Percentiles rank a stretch among this genome's conserved stretches.
These are phyloP conservation scores for Paramormyrops hopkinsi DNA, from an alignment of 2,797 vertebrate genomes.

Conservation along the genomic window DNA sequence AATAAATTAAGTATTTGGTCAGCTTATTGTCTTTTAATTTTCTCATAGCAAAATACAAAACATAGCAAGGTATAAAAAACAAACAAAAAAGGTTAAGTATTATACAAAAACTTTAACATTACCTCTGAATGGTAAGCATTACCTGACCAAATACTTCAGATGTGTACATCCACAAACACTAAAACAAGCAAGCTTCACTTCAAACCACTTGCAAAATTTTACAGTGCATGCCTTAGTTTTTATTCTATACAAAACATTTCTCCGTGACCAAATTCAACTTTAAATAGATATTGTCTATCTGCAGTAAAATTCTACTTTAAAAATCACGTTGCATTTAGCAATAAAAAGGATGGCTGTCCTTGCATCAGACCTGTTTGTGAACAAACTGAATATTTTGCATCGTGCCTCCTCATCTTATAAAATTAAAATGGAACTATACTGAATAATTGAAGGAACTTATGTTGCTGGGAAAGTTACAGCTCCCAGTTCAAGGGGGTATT, in stretches of 20 bases:
- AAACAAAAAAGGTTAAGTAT: slow-evolving; percentile 25
- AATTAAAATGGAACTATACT: neutral
- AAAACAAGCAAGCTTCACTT: slow-evolving; percentile 31
- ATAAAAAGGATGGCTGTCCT: slow-evolving; percentile 22
- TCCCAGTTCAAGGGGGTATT: neutral
- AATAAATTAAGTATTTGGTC: slow-evolving; percentile 33
- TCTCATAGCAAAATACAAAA: slow-evolving; percentile 39
- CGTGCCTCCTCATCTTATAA: neutral
- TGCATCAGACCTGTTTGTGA: slow-evolving; percentile 29
- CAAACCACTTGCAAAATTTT: slow-evolving; percentile 25
- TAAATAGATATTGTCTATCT: slow-evolving; percentile 16
- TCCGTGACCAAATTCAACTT: neutral
- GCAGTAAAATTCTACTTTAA: slow-evolving; percentile 28
- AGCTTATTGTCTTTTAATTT: slow-evolving; percentile 29
- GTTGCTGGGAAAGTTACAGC: neutral
- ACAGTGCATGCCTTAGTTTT: slow-evolving; percentile 30
- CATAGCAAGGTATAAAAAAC: slow-evolving; percentile 37
- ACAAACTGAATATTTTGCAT: slow-evolving; percentile 10
- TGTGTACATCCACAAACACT: slow-evolving; percentile 32
- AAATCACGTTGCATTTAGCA: slow-evolving; percentile 25
- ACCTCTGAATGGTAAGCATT: slow-evolving; percentile 21
- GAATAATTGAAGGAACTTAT: neutral
- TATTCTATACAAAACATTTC: slow-evolving; percentile 29
- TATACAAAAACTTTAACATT: slow-evolving; percentile 31
- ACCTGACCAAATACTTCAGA: slow-evolving; percentile 34